These are phyloP conservation scores for Lindbergichthys nudifrons DNA, from an alignment of 2,797 vertebrate genomes.

Conservation along the genomic window DNA sequence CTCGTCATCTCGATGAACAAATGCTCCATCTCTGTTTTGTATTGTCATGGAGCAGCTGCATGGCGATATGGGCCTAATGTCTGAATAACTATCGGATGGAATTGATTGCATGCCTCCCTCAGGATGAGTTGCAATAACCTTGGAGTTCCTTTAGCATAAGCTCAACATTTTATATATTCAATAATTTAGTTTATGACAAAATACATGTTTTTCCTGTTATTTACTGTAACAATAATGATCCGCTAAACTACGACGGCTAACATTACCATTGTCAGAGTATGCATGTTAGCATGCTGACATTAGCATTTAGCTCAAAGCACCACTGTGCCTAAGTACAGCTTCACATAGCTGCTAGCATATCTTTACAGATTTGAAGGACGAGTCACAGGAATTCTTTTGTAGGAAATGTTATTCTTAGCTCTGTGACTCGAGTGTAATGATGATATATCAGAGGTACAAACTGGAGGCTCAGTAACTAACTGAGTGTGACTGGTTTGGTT, in stretches of 20 bases:
- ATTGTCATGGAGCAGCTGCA: neutral
- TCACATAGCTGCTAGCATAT: neutral
- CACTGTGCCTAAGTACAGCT: neutral
- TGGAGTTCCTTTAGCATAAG: neutral
- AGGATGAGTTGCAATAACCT: neutral
- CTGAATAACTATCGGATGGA: neutral
- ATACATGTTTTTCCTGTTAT: neutral
- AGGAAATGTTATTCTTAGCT: neutral
- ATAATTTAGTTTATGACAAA: neutral
- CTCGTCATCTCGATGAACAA: neutral
- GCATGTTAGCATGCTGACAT: neutral
- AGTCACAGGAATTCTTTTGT: neutral
- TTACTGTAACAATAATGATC: neutral
- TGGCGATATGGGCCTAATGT: neutral
- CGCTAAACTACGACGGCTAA: neutral
- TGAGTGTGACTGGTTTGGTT: neutral
- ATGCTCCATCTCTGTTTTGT: neutral
- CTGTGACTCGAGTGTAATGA: slow-evolving; percentile 12
- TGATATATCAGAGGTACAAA: neutral
- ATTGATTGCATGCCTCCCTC: no score
- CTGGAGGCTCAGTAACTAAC: neutral
- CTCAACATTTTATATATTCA: neutral
- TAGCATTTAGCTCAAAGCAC: neutral
- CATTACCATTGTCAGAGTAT: neutral
- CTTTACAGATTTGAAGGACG: no score